Evolutionary conservation across 2,888 invertebrate genomes (phyloP).

Genomic region (Belgica antarctica): DNA sequence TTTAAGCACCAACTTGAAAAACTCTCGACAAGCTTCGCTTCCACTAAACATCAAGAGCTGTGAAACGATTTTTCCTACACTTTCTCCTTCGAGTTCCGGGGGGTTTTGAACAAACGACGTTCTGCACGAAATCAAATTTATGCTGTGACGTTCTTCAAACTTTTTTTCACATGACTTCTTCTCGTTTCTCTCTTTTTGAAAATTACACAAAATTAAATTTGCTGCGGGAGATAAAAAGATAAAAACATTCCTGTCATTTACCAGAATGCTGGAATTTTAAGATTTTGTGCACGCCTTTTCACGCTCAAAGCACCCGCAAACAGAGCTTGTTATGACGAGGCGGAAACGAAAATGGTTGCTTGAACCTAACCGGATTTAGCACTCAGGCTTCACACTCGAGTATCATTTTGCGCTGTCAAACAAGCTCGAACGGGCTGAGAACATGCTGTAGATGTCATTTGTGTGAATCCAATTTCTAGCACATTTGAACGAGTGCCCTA

Average conservation of each 20-base stretch:
- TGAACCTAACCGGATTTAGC: background rate
- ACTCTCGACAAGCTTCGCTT: too few species aligned
- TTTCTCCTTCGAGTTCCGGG: background rate
- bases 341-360: background rate
- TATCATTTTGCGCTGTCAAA: background rate
- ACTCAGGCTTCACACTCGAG: background rate
- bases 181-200: background rate
- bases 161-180: conserved; percentile 3
- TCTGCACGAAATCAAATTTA: conserved; percentile 6
- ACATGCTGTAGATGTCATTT: conserved; percentile 8
- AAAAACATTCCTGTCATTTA: too few species aligned
- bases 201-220: too few species aligned
- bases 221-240: too few species aligned
- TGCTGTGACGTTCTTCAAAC: background rate
- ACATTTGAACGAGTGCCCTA: background rate
- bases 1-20: too few species aligned
- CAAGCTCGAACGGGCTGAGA: background rate
- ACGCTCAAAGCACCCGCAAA: conserved; percentile 11
- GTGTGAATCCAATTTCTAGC: background rate
- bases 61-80: too few species aligned
- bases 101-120: background rate
- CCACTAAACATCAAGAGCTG: too few species aligned
- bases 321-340: background rate
- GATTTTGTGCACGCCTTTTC: background rate
- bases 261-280: too few species aligned